Conservation (phyloP, 2,888 invertebrate genomes). For the Dynastes maya region DNA sequence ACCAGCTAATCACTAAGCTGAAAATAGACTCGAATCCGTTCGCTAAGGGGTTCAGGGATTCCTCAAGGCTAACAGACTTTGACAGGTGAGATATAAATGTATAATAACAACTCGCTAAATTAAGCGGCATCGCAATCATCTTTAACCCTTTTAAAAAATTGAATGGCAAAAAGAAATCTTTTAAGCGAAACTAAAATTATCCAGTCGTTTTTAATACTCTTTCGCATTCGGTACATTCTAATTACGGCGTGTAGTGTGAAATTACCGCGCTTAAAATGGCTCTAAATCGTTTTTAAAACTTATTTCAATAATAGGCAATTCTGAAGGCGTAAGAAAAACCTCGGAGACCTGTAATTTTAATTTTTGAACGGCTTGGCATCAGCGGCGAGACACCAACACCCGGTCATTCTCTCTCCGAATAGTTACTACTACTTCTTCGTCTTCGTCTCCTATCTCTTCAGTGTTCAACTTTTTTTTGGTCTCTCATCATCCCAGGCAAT, state of each 20-base stretch:
- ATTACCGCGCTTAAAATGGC: conserved; percentile 1
- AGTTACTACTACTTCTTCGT: neutral
- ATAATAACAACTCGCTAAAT: neutral
- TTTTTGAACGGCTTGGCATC: neutral
- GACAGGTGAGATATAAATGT: conserved; percentile 75
- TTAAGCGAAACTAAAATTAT: neutral
- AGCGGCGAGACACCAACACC: neutral
- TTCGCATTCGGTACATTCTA: neutral
- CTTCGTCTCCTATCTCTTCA: too few relatives aligned
- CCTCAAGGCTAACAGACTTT: conserved; percentile 84
- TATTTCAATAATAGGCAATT: conserved; percentile 7
- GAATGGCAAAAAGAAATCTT: too few relatives aligned
- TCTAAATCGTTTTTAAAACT: conserved; percentile 1
- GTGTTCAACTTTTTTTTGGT: too few relatives aligned
- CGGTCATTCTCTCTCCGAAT: conserved; percentile 1
- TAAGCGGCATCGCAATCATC: neutral
- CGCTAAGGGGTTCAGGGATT: conserved; percentile 88
- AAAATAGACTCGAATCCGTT: conserved; percentile 91
- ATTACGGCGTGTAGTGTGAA: conserved; percentile 15
- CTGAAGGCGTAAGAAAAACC: conserved; percentile 6
- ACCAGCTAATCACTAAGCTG: conserved; percentile 93
- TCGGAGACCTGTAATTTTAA: conserved; percentile 1
- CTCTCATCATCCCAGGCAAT: conserved; percentile 19
- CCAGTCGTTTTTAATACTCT: neutral
- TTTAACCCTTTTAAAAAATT: neutral